phyloP scores from a whole-genome alignment of 2,888 invertebrate genomes.

The Tachina fera region DNA sequence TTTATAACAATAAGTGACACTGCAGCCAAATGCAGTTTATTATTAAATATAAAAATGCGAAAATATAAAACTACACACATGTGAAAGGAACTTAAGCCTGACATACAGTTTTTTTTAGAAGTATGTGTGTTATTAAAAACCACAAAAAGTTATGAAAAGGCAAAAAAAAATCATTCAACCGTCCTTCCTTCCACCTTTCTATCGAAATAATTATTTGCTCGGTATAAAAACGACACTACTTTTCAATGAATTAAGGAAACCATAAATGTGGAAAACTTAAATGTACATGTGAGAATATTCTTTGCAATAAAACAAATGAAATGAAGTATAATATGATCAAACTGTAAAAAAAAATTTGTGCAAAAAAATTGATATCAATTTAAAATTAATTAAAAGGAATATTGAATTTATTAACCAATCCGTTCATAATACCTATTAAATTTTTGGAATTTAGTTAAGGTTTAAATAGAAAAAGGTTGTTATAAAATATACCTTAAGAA shows the following conservation, averaged over 20 bases:
- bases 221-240: conserved; percentile 39
- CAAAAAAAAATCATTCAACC: conserved; percentile 46
- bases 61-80: conserved; percentile 10
- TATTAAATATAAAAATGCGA: conserved; percentile 1
- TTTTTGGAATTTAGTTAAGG: too few species aligned
- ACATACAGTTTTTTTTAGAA: background rate
- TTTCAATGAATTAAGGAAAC: conserved; percentile 53
- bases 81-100: conserved; percentile 29
- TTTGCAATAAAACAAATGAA: conserved; percentile 1
- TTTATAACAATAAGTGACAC: conserved; percentile 31
- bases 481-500: too few species aligned
- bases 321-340: background rate
- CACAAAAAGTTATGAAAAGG: conserved; percentile 51
- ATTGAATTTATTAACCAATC: too few species aligned
- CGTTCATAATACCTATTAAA: too few species aligned
- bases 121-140: conserved; percentile 42
- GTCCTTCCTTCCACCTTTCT: conserved; percentile 19
- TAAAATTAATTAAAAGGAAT: too few species aligned
- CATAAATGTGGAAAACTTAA: conserved; percentile 53
- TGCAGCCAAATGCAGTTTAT: conserved; percentile 44
- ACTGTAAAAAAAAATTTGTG: too few species aligned
- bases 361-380: too few species aligned
- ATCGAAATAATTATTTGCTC: conserved; percentile 19
- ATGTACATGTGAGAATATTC: background rate
- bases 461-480: too few species aligned